These are phyloP conservation scores for Sipha flava DNA, from an alignment of 1,140 invertebrate genomes.

Conservation along the genomic window DNA sequence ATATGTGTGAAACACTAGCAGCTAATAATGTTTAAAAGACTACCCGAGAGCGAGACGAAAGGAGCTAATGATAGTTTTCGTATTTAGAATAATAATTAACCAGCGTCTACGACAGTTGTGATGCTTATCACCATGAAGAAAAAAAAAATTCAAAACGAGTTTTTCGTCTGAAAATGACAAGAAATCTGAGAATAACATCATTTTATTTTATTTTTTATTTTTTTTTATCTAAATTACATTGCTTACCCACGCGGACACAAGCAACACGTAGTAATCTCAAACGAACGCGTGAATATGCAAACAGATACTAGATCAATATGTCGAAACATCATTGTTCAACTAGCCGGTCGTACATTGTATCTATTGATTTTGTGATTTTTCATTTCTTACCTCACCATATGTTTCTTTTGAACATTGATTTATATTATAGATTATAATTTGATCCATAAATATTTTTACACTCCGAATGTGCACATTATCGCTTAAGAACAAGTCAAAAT, in stretches of 20 bases:
- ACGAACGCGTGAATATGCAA: background rate
- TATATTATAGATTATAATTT: no score
- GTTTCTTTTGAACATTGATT: no score
- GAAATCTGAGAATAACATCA: background rate
- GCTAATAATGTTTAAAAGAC: background rate
- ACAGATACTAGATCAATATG: background rate
- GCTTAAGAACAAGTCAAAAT: no score
- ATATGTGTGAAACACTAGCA: background rate
- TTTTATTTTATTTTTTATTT: background rate
- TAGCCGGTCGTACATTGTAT: no score
- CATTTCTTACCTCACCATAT: no score
- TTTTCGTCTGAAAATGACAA: background rate
- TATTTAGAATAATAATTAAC: background rate
- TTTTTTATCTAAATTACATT: background rate
- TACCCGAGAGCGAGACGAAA: background rate
- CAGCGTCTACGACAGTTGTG: background rate
- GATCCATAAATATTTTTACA: no score
- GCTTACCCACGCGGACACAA: background rate
- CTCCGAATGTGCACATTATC: no score
- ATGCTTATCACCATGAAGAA: background rate
- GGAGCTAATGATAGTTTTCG: background rate
- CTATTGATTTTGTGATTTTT: no score
- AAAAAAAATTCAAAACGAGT: background rate
- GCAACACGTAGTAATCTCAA: no score
- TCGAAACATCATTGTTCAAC: background rate